A percentile compares a stretch with the other conserved stretches of the same genome.
phyloP scores from a whole-genome alignment of 2,113 vertebrate species.

The Butorides virescens region DNA sequence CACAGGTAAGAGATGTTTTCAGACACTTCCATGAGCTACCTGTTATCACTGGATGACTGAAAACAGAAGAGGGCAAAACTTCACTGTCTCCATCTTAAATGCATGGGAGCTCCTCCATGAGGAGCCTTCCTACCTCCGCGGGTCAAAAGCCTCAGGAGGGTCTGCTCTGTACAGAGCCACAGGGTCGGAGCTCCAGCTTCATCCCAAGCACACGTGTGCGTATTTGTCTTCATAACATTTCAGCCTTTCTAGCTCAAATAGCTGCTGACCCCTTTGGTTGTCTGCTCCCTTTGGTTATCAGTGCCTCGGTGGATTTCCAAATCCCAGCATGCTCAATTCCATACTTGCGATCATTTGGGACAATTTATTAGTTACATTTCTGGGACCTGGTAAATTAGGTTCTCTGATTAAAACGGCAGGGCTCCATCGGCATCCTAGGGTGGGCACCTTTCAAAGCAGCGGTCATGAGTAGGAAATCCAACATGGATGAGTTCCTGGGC shows the following conservation, averaged over 20 bases:
- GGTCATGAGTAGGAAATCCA: background rate
- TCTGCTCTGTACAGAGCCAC: background rate
- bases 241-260: background rate
- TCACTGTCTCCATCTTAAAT: background rate
- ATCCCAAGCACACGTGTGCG: rapidly evolving
- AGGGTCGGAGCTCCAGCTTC: background rate
- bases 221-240: background rate
- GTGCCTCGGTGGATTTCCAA: background rate
- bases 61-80: background rate
- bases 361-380: background rate
- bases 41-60: background rate
- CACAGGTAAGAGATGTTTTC: background rate
- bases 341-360: background rate
- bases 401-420: background rate
- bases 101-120: background rate
- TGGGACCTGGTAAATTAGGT: background rate
- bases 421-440: background rate
- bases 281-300: background rate
- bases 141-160: background rate
- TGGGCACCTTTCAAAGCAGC: background rate
- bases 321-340: background rate
- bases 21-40: background rate
- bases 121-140: rapidly evolving
- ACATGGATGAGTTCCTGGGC: background rate
- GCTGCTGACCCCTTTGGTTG: background rate